Evolutionary conservation across 2,888 invertebrate species (phyloP), one percentile per base, ranked within the genome.

Genomic region (Platynereis dumerilii): DNA sequence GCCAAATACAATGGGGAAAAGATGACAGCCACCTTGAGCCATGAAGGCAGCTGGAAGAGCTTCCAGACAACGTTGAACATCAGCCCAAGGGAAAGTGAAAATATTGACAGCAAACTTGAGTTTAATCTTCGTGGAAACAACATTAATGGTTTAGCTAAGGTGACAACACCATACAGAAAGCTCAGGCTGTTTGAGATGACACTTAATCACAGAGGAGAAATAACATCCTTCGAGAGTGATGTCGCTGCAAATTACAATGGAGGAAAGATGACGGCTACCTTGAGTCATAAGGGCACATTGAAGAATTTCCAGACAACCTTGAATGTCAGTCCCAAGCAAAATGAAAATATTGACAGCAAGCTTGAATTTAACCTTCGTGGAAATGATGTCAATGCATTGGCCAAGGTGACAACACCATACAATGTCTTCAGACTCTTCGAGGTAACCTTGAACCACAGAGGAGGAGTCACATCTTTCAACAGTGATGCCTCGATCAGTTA

Each of bases 11-110:
- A 42, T 42, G 42, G 42, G 17, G 17, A 42, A 17, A 42, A 10
- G 12, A 42, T 42, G n/a, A n/a, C n/a, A n/a, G n/a, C n/a, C n/a
- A n/a, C n/a, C n/a, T n/a, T n/a, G n/a, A n/a, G n/a, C 24, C 66
- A 66, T 26, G 27, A 58, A 3, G 66, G 66, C n/a, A 20, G 24
- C 12, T 52, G 52, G 22, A 27, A 22, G 26, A 52, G 61, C 61
- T 55, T 63, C 54, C 27, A 53, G 26, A 63, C 53, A 29, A 58
- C 44, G n/a, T 26, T 44, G 20, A 28, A 12, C 27, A 10, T 62
- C 28, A 26, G 15, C 52, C 24, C 42, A n/a, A 39, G 39, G n/a
- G n/a, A n/a, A n/a, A n/a, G n/a, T n/a, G n/a, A n/a, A 7, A 22
- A 10, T 27, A 20, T 27, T 10, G 34, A 29, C n/a, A n/a, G n/a